phyloP scores from a whole-genome alignment of 1,140 invertebrate species.

The Lethocerus indicus region DNA sequence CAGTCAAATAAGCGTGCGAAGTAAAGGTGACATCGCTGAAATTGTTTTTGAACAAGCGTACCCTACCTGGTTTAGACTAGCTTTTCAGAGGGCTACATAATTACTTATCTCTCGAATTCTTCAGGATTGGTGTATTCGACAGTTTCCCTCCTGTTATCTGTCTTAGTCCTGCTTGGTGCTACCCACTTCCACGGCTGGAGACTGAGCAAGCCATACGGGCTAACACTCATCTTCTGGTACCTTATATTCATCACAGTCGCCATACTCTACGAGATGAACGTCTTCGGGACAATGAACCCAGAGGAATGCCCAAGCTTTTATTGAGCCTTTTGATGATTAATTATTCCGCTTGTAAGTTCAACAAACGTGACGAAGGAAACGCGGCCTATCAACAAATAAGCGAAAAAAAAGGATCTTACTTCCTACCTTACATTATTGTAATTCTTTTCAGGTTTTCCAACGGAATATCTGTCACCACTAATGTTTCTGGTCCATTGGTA shows the following conservation, averaged over 20 bases:
- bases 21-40: slow-evolving; percentile 62
- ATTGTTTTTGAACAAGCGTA: no score
- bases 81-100: no score
- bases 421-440: no score
- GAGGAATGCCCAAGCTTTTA: slow-evolving; percentile 60
- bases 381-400: no score
- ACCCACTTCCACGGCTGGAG: slow-evolving; percentile 89
- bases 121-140: slow-evolving; percentile 80
- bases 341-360: no score
- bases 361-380: no score
- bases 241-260: slow-evolving; percentile 80
- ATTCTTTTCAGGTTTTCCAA: no score
- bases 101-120: slow-evolving; percentile 13
- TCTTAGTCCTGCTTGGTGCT: slow-evolving; percentile 70
- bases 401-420: no score
- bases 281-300: slow-evolving; percentile 79
- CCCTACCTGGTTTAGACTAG: no score
- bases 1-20: slow-evolving; percentile 69
- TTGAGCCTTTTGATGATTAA: no score
- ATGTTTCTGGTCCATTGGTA: no score
- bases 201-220: slow-evolving; percentile 69
- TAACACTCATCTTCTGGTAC: slow-evolving; percentile 82
- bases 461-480: no score
- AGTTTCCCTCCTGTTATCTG: slow-evolving; percentile 76
- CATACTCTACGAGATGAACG: slow-evolving; percentile 81